phyloP scores from a whole-genome alignment of 2,113 vertebrate species.

The Ailuropoda melanoleuca region DNA sequence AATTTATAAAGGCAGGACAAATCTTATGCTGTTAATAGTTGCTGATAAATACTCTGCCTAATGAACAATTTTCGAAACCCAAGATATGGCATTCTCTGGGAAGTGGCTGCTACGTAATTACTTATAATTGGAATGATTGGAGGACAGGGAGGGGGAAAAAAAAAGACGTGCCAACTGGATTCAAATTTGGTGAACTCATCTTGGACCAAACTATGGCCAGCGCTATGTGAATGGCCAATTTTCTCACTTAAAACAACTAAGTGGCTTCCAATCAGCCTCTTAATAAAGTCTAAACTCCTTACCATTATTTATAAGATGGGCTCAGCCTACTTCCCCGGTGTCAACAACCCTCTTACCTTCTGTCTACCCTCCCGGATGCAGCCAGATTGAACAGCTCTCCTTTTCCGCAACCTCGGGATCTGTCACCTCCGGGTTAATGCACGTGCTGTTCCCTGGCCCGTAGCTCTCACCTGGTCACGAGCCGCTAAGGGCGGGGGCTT shows the following conservation, averaged over 20 bases:
- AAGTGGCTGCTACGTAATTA: neutral
- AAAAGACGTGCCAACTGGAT: neutral
- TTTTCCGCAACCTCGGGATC: too few relatives aligned
- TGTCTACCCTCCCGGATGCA: too few relatives aligned
- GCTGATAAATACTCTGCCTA: neutral
- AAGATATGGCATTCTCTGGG: neutral
- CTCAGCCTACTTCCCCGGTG: neutral
- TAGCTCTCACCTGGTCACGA: neutral
- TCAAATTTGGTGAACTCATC: neutral
- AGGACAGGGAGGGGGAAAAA: neutral
- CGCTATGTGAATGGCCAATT: neutral
- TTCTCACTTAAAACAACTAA: neutral
- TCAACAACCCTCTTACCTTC: neutral
- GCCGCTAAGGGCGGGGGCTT: neutral
- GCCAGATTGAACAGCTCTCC: neutral
- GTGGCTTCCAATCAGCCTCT: neutral
- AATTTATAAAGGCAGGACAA: neutral
- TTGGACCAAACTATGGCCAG: neutral
- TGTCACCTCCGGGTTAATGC: too few relatives aligned
- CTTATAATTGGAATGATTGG: neutral
- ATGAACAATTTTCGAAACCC: neutral
- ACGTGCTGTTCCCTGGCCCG: fast-evolving
- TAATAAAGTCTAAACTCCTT: neutral
- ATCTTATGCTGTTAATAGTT: neutral
- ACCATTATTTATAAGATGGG: neutral